Base-by-base conservation (phyloP, 2,113 vertebrate species). In the Synodontis membranacea region DNA sequence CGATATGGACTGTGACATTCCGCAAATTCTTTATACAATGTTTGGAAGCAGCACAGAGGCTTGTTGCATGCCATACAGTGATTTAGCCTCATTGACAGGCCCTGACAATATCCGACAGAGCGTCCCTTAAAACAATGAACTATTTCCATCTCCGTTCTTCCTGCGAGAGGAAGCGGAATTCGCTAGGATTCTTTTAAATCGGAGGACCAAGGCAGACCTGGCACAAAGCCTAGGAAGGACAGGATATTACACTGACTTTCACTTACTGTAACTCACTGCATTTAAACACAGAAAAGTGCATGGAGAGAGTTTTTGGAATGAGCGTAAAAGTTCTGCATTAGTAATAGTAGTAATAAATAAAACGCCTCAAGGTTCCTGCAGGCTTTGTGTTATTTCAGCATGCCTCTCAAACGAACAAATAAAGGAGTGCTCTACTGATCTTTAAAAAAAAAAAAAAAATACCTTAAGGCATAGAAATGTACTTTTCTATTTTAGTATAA, bases 121-220 rank as follows among this genome's bases (percentile, higher is more conserved):
- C 75, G 70, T 82, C 87, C 44, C 5, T 5, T 50, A 81, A 75
- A 89, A 89, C 87, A 89, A 88, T 88, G 89, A 89, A 79, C 72
- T 85, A 90, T 90, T 90, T 89, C 54, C 68, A 86, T 82, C 48
- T 25, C 82, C 37, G 44, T 86, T 82, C 28, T 48, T 15, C 4
- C 48, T 76, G 25, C 28, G 0, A 72, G 28, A 50, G 60, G 83
- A 88, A 83, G 5, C n/a, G 42, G 44, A 88, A 37, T 54, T 83
- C 80, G 86, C 46, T 76, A 80, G 25, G 84, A 79, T 88, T 87
- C 82, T 68, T 83, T 86, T 72, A 82, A 72, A 86, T 85, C 50
- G n/a, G 68, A 54, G 78, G 23, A 37, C 70, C 60, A 58, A 80
- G 17, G 34, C 46, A 72, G 58, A 72, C 28, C 46, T 66, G 80